phyloP scores from a whole-genome alignment of 1,140 invertebrate species.

The Calycopis cecrops region DNA sequence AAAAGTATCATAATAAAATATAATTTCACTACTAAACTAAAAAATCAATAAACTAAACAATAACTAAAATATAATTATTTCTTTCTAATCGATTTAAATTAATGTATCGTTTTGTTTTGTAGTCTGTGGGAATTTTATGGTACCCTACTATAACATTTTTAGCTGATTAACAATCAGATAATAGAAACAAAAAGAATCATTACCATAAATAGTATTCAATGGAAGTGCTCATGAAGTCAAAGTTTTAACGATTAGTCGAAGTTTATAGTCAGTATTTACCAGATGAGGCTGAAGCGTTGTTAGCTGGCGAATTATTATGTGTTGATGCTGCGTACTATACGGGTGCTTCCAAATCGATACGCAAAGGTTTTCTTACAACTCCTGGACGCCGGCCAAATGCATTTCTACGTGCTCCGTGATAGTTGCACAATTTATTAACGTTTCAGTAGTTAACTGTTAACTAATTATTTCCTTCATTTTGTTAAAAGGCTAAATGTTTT shows the following conservation, averaged over 20 bases:
- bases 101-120: no score
- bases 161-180: no score
- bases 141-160: no score
- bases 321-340: conserved; percentile 7
- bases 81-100: no score
- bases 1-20: no score
- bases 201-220: background rate
- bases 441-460: conserved; percentile 36
- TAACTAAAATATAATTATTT: no score
- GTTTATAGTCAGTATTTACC: background rate
- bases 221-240: background rate
- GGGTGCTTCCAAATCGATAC: conserved; percentile 23
- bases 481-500: conserved; percentile 21
- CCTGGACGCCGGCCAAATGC: conserved; percentile 27
- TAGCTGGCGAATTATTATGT: background rate
- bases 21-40: no score
- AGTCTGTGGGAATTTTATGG: no score
- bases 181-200: no score
- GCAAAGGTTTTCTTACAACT: conserved; percentile 20
- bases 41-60: no score
- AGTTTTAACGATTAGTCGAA: background rate
- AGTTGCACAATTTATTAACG: conserved; percentile 34
- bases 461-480: conserved; percentile 40
- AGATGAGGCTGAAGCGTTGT: no score
- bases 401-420: conserved; percentile 31